A percentile compares a stretch with the other conserved stretches of the same genome.
phyloP scores from a whole-genome alignment of 2,888 invertebrate species.

The Chaitophorus viminalis region DNA sequence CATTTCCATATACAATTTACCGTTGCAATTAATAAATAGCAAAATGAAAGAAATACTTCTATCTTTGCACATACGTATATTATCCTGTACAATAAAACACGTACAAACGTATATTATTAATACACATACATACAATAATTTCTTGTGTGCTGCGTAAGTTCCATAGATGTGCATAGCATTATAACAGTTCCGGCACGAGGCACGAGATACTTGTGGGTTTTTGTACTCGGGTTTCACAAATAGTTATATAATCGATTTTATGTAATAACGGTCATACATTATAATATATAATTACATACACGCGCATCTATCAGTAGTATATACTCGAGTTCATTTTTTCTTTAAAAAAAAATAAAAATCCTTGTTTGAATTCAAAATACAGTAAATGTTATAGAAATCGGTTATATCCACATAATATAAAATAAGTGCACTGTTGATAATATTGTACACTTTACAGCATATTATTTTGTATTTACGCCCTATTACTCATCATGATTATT shows the following conservation, averaged over 20 bases:
- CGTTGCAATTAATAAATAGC: not conserved
- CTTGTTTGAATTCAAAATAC: too few relatives aligned
- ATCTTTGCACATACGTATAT: too few relatives aligned
- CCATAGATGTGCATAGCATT: not conserved
- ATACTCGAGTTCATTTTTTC: not conserved
- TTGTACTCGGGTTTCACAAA: slow-evolving; percentile 40
- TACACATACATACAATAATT: not conserved
- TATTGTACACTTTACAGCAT: not conserved
- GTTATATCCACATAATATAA: not conserved
- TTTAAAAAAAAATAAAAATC: not conserved
- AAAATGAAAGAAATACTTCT: not conserved
- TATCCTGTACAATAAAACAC: not conserved
- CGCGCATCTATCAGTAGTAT: not conserved
- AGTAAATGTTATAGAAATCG: not conserved
- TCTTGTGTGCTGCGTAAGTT: not conserved
- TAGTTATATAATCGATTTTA: slow-evolving; percentile 27
- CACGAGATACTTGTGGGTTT: slow-evolving; percentile 26
- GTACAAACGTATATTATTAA: not conserved
- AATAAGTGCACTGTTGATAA: not conserved
- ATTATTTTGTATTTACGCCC: not conserved
- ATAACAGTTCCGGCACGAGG: not conserved
- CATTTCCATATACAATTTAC: not conserved
- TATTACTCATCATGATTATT: not conserved
- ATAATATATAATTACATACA: not conserved
- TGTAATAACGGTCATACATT: not conserved